Base-by-base conservation (phyloP, 2,113 vertebrate genomes). In the Tragelaphus imberbis region DNA sequence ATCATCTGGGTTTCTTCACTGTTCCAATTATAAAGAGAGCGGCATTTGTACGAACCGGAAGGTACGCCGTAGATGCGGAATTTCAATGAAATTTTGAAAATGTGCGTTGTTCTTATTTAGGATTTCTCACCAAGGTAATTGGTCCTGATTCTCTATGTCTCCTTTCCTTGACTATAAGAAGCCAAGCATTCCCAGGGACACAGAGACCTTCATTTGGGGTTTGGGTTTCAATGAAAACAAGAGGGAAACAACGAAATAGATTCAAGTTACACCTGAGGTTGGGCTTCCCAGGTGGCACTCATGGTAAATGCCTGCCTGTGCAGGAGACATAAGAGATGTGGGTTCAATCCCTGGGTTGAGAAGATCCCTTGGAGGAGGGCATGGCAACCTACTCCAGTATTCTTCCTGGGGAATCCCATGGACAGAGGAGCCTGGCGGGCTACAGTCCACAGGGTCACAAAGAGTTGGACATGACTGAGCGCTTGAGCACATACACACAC, bases 61-160 rank as follows among this genome's bases (percentile, higher is more conserved):
- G 5, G n/a, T 40, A 5, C 6, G 51, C 16, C 1, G 0, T 16
- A 44, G n/a, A 79, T 2, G 7, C 9, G 6, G 17, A 9, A 6
- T 19, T 28, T 44, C 23, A 7, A 9, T 6, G 13, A 61, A 33
- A 33, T 4, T 59, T 13, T 44, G 82, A 53, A 19, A 40, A 13
- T 53, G 25, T 17, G n/a, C 2, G 0, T 33, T 27, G 40, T 16
- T 6, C 8, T 25, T 13, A 36, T 25, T 3, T 36, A 33, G 79
- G 40, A 27, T 59, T 75, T 27, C 63, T 3, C 10, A 59, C 16
- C 33, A 17, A 51, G 16, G 12, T 49, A 11, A 49, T 27, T 40
- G 68, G 2, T 19, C 17, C 15, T 4, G 23, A n/a, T 40, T 6
- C 5, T 30, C 30, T 27, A 0, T 1, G 58, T 12, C 17, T 17